Evolutionary conservation across 2,113 vertebrate genomes (phyloP).

Genomic region (Saimiri boliviensis): DNA sequence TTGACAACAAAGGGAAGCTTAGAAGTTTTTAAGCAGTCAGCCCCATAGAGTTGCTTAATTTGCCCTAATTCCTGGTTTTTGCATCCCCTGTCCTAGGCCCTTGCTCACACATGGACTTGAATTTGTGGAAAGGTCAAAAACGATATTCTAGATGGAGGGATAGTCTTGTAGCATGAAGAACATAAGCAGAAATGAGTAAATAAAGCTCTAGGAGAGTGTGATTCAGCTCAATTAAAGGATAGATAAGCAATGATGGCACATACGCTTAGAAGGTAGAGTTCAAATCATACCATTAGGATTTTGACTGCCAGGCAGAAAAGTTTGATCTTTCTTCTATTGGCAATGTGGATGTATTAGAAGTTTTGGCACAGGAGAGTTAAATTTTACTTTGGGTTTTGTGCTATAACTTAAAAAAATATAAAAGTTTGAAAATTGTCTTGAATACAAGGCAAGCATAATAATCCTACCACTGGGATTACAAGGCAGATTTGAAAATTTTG

Average conservation of each 20-base stretch:
- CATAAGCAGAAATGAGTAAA: not conserved
- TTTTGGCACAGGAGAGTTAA: not conserved
- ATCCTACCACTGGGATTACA: not conserved
- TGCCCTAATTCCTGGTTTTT: not conserved
- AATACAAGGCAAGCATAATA: not conserved
- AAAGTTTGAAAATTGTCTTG: not conserved
- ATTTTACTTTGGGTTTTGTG: not conserved
- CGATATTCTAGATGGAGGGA: not conserved
- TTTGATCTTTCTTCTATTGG: not conserved
- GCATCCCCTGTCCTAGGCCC: not conserved
- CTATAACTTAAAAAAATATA: not conserved
- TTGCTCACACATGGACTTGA: not conserved
- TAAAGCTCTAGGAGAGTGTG: not conserved
- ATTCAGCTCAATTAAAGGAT: not conserved
- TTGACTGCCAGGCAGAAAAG: not conserved
- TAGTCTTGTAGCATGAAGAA: not conserved
- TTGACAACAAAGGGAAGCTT: not conserved
- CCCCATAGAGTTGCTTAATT: not conserved
- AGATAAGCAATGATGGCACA: not conserved
- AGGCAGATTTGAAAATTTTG: not conserved
- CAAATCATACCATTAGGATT: not conserved
- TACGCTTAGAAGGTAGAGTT: not conserved
- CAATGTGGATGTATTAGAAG: not conserved
- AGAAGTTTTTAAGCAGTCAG: not conserved
- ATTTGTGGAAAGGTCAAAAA: constrained; percentile 19